phyloP scores from a whole-genome alignment of 1,140 invertebrate species.

The Dendroctonus ponderosae region DNA sequence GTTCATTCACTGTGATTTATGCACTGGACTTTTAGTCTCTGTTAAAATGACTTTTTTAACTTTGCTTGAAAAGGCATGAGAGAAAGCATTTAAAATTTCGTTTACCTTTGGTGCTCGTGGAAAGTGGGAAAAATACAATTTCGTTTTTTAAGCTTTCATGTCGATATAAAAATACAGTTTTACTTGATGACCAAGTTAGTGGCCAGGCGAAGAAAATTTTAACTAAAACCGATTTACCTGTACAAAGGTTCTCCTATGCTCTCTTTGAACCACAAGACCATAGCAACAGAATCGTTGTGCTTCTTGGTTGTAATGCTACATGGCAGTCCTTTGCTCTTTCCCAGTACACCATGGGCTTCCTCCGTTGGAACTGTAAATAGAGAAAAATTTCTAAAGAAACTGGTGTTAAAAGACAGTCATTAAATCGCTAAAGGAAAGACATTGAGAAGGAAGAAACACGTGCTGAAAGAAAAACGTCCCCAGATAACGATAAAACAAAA shows the following conservation, averaged over 20 bases:
- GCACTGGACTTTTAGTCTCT: neutral
- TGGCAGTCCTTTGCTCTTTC: slow-evolving; percentile 72
- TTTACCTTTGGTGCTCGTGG: no score
- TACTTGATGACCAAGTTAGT: no score
- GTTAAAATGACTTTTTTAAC: no score
- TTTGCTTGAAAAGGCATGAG: no score
- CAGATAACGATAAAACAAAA: slow-evolving; percentile 20
- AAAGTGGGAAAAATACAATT: no score
- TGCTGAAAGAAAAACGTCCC: slow-evolving; percentile 16
- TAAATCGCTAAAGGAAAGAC: no score
- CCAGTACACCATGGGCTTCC: slow-evolving; percentile 75
- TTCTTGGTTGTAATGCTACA: slow-evolving; percentile 78
- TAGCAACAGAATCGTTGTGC: slow-evolving; percentile 75
- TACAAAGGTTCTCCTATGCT: slow-evolving; percentile 79
- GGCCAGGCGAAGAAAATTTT: no score
- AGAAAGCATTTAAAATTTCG: no score
- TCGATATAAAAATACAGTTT: no score
- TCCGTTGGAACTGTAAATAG: slow-evolving; percentile 71
- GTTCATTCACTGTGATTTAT: neutral
- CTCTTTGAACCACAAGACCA: slow-evolving; percentile 87
- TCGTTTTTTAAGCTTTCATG: no score
- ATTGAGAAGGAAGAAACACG: no score
- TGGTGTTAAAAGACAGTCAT: neutral
- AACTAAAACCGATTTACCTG: slow-evolving; percentile 59
- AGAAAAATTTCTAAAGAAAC: neutral